Evolutionary conservation across 2,888 invertebrate species (phyloP), one percentile per base, ranked within the genome.

Genomic region (Leptarthrus brevirostris): DNA sequence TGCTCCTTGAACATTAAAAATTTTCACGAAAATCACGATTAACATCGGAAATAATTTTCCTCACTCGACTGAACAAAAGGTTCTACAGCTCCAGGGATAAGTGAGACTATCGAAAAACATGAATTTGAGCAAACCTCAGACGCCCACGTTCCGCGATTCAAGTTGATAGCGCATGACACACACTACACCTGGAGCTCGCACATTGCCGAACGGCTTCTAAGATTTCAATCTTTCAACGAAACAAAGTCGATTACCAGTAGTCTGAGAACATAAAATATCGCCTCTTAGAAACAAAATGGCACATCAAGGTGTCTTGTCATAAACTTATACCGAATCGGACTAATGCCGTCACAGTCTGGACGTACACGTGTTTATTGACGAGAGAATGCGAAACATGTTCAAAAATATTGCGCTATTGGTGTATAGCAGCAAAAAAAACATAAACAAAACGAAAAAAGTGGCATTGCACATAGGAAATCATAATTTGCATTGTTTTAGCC

Each of bases 251-350:
- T 47, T 66, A 66, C 66, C 66, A 49, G 66, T 66, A 66, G 66
- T 66, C 61, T 66, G 66, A 24, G 44, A 24, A 10, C 66, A 47
- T 66, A 66, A 66, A 47, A 66, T 66, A 66, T 66, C 26, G 16
- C 44, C 26, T 16, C 26, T 49, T 49, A 10, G 49, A 26, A 44
- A 49, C 66, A 44, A 49, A 66, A 30, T 66, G 66, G 66, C 66
- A 66, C 26, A 66, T 66, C 66, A 66, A 66, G 66, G 66, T 66
- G 66, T 36, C 47, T n/a, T 66, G 66, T 30, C 44, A 49, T 61
- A 61, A 61, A 61, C 61, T 36, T 61, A 10, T 10, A n/a, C 40
- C 61, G 24, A 66, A 44, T 66, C 47, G 49, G 49, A 30, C 49
- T 30, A 22, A 36, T 49, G 49, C 66, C 16, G 49, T 66, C 47